Evolutionary conservation across 2,888 invertebrate genomes (phyloP).

Genomic region (Calameuta filiformis): DNA sequence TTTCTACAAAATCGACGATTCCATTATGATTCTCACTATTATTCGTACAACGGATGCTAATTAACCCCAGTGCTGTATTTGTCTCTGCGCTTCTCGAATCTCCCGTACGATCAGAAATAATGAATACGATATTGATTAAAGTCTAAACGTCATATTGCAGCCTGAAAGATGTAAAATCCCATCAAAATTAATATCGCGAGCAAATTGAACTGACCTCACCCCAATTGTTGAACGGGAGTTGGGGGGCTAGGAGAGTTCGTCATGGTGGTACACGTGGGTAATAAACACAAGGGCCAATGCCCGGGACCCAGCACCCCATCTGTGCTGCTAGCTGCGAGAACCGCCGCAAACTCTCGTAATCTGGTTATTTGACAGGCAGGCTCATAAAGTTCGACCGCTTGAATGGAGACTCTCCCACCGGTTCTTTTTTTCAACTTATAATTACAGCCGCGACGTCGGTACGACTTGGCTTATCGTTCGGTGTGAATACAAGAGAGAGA

Average conservation of each 20-base stretch:
- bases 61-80: neutral
- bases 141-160: neutral
- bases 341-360: slow-evolving; percentile 1
- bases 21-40: neutral
- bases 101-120: neutral
- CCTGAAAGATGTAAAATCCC: slow-evolving; percentile 26
- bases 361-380: slow-evolving; percentile 24
- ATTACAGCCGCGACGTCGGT: slow-evolving; percentile 16
- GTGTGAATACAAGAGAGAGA: neutral
- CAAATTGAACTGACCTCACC: slow-evolving; percentile 19
- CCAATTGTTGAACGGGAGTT: neutral
- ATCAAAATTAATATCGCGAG: slow-evolving; percentile 34
- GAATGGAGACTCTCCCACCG: slow-evolving; percentile 24
- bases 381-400: slow-evolving; percentile 23
- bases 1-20: neutral
- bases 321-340: slow-evolving; percentile 1
- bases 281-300: slow-evolving; percentile 2
- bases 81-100: neutral
- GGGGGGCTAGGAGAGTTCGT: neutral
- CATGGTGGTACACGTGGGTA: neutral
- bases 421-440: slow-evolving; percentile 27
- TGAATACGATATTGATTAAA: neutral
- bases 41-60: neutral
- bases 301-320: neutral
- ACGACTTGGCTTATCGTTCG: neutral